A percentile compares a stretch with the other conserved stretches of the same genome.
These are phyloP conservation scores for Plectrocnemia conspersa DNA, from an alignment of 1,140 invertebrate genomes.

Conservation along the genomic window DNA sequence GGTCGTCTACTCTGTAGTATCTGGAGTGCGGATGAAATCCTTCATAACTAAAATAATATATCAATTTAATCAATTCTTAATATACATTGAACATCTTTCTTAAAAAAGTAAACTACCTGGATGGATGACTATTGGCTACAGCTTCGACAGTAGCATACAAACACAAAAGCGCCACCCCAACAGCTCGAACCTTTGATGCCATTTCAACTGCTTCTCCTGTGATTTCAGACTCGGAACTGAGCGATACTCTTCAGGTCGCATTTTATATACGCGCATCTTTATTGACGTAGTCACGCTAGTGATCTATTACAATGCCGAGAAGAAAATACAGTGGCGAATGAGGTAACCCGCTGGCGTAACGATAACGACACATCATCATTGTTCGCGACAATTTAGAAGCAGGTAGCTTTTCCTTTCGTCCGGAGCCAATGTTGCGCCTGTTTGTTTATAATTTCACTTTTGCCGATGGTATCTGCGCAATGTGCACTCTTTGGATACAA, in stretches of 20 bases:
- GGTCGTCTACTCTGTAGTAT: constrained; percentile 44
- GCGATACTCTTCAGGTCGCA: no score
- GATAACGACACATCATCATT: constrained; percentile 2
- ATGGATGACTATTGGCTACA: background rate
- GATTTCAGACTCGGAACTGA: no score
- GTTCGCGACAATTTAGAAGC: constrained; percentile 3
- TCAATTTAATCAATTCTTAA: background rate
- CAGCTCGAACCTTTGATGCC: no score
- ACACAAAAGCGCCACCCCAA: no score
- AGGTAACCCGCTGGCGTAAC: constrained; percentile 6
- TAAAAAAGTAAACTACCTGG: background rate
- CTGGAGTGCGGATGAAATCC: constrained; percentile 28
- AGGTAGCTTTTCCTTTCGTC: constrained; percentile 1
- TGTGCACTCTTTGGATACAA: background rate
- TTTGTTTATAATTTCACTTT: constrained; percentile 7
- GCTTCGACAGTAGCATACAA: background rate
- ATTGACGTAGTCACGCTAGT: no score
- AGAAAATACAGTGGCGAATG: background rate
- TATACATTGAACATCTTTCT: background rate
- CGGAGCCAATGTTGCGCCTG: background rate
- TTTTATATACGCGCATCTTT: no score
- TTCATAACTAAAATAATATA: constrained; percentile 14
- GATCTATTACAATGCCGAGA: background rate
- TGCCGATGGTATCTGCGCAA: background rate
- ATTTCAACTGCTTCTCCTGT: no score